A percentile compares a stretch with the other conserved stretches of the same genome.
Conservation (phyloP, 2,888 invertebrate genomes). For the Rugalucina vietnamica region DNA sequence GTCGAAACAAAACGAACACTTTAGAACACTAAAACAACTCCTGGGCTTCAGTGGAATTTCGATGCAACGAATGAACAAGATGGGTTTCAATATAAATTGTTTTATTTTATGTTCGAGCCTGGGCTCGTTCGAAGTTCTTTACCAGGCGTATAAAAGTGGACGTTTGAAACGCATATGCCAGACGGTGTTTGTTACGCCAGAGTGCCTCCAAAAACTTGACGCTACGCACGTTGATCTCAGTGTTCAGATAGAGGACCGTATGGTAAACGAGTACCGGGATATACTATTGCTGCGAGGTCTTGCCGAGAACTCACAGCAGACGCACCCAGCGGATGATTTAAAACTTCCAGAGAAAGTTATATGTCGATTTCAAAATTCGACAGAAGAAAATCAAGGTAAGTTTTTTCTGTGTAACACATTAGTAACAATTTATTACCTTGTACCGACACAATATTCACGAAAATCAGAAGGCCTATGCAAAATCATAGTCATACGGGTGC, state of each 20-base stretch:
- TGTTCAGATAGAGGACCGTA: slow-evolving; percentile 52
- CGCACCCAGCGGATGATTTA: slow-evolving; percentile 63
- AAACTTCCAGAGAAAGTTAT: slow-evolving; percentile 7
- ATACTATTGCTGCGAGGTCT: slow-evolving; percentile 54
- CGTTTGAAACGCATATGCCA: slow-evolving; percentile 62
- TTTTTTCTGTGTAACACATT: neutral
- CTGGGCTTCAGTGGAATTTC: slow-evolving; percentile 47
- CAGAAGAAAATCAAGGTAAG: neutral
- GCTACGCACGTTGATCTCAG: slow-evolving; percentile 56
- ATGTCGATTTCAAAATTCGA: neutral
- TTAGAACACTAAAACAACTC: slow-evolving; percentile 54
- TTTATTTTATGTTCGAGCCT: slow-evolving; percentile 59
- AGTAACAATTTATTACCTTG: neutral
- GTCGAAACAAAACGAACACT: slow-evolving; percentile 58
- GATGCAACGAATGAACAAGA: slow-evolving; percentile 47
- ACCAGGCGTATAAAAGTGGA: slow-evolving; percentile 61
- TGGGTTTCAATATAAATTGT: slow-evolving; percentile 57
- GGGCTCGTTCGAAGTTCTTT: slow-evolving; percentile 66
- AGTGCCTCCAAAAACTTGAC: slow-evolving; percentile 48
- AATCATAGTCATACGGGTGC: no score
- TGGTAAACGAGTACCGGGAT: slow-evolving; percentile 63
- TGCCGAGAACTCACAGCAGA: slow-evolving; percentile 26
- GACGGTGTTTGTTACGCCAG: slow-evolving; percentile 55
- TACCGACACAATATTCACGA: no score
- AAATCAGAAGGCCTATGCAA: no score